Evolutionary conservation across 2,888 invertebrate species (phyloP), one percentile per base, ranked within the genome.

Genomic region (Phanerotoma sp.): DNA sequence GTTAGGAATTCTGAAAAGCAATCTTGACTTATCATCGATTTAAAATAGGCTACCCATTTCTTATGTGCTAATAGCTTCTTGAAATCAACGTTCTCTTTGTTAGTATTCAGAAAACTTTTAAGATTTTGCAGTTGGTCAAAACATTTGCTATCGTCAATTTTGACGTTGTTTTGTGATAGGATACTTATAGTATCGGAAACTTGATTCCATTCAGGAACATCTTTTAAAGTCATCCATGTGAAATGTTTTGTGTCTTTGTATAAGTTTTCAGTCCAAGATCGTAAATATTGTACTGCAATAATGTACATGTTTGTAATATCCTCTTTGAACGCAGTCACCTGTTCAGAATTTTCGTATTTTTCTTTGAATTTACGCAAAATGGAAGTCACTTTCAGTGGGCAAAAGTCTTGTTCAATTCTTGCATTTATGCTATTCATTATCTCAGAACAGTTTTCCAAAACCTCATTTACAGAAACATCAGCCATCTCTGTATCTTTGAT

Each of bases 251-350:
- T 54, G 40, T 49, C 53, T 49, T 47, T 53, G 42, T 32, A 55
- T 22, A 55, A 44, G 44, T 55, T 50, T 52, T 45, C 51, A 35
- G 44, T 57, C 35, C 57, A 54, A 48, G 57, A 55, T 41, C 35
- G 53, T 49, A 54, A 54, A 54, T 54, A 54, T 41, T 57, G 41
- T 53, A 41, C 45, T 53, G 57, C 54, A 54, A 57, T 57, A 49
- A 54, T 57, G 49, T 41, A 57, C 57, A 57, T 57, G 49, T 51
- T 57, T 54, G 50, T 55, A 28, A 55, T 55, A 51, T 55, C 45
- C 47, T 54, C 50, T 42, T 57, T 57, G 46, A 57, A 57, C 37
- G 28, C 50, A 50, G 32, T 51, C 37, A 54, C 57, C 44, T 55
- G 50, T 30, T 53, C 50, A 32, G 40, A 25, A 25, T 25, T 25